Evolutionary conservation across 2,888 invertebrate species (phyloP), one percentile per base, ranked within the genome.

Genomic region (Heteropelma amictum): DNA sequence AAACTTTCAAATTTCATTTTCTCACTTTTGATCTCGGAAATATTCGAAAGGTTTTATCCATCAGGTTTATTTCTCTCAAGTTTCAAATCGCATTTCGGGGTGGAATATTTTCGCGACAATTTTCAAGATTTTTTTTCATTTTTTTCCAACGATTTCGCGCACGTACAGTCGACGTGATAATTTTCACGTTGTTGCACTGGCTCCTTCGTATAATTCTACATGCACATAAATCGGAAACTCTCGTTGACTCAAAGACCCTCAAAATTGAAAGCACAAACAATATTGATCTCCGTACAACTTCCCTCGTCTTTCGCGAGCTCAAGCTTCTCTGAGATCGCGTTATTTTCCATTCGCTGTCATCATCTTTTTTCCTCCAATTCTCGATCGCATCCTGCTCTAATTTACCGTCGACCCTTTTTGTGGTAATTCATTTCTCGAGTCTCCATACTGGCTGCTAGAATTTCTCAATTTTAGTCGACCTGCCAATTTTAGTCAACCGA

Each of bases 261-360:
- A 67, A 65, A 71, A 75, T 75, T 70, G 53, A 75, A 71, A 71
- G 65, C 65, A 67, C 61, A 71, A 75, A 75, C 17, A 75, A 38
- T 30, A 53, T n/a, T 61, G 28, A 21, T 33, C 47, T 26, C 14
- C 33, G 53, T 67, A 35, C 38, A n/a, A n/a, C n/a, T n/a, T n/a
- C n/a, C n/a, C n/a, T n/a, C n/a, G n/a, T n/a, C n/a, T n/a, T n/a
- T n/a, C n/a, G n/a, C n/a, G n/a, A n/a, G n/a, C n/a, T n/a, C n/a
- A n/a, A n/a, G n/a, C n/a, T n/a, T n/a, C n/a, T n/a, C n/a, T n/a
- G n/a, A n/a, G n/a, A n/a, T n/a, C n/a, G 54, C 23, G 42, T 45
- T 30, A 23, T 38, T 35, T 49, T 33, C n/a, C 26, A 10, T 47
- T 10, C 1, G 14, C 38, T 51, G 10, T 49, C 35, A 35, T 60